Evolutionary conservation across 2,113 vertebrate species (phyloP).

Genomic region (Ovis canadensis): DNA sequence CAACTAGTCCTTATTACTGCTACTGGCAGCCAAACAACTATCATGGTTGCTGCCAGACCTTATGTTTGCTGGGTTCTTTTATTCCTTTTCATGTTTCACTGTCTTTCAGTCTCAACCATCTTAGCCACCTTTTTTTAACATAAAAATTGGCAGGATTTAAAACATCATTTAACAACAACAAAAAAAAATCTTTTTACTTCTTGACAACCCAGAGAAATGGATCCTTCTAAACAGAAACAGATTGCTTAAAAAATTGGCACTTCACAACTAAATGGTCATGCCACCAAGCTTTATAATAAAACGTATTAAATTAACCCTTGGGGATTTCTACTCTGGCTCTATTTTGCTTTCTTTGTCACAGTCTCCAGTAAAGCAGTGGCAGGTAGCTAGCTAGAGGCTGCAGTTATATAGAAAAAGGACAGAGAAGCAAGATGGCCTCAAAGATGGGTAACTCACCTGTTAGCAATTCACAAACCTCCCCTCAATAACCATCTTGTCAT

Average conservation of each 20-base stretch:
- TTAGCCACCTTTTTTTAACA: constrained; percentile 38
- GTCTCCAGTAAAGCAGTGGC: neutral
- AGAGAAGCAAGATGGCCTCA: constrained; percentile 45
- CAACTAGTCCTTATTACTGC: constrained; percentile 37
- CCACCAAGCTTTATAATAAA: constrained; percentile 41
- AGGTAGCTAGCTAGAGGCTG: constrained; percentile 33
- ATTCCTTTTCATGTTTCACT: constrained; percentile 24
- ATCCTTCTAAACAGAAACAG: constrained; percentile 46
- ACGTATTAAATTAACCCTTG: constrained; percentile 32
- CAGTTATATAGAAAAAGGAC: constrained; percentile 35
- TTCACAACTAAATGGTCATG: constrained; percentile 29
- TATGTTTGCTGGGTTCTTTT: constrained; percentile 33
- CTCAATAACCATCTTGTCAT: neutral
- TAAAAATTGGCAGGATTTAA: constrained; percentile 52
- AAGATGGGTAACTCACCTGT: constrained; percentile 28
- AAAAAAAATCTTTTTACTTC: constrained; percentile 52
- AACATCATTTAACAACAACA: constrained; percentile 53
- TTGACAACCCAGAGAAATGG: constrained; percentile 41
- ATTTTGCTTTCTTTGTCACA: constrained; percentile 35
- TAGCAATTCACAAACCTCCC: neutral
- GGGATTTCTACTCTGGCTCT: neutral
- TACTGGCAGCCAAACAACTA: constrained; percentile 14
- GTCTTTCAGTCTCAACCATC: neutral
- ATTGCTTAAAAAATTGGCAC: constrained; percentile 16
- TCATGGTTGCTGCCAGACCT: constrained; percentile 19